Conservation (phyloP, 1,140 invertebrate species). For the Panonychus citri region DNA sequence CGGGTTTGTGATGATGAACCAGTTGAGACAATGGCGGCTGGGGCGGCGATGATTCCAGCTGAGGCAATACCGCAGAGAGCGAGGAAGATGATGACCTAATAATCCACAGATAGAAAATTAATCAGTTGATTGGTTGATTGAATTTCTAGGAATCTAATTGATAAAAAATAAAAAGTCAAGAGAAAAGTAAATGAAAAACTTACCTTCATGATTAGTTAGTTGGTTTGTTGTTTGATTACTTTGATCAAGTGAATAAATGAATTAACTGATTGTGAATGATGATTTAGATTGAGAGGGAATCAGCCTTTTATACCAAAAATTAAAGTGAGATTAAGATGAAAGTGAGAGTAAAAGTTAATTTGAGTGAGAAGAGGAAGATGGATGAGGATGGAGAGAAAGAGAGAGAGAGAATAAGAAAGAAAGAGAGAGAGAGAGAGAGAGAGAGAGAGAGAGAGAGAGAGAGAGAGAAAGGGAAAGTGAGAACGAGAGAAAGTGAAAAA, state of each 20-base stretch:
- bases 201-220: conserved; percentile 8
- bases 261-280: background rate
- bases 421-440: background rate
- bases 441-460: too few relatives aligned
- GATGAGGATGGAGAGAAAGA: background rate
- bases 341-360: background rate
- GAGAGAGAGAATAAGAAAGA: background rate
- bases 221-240: conserved; percentile 17
- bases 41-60: background rate
- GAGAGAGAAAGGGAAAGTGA: too few relatives aligned
- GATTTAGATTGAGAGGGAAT: background rate
- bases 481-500: too few relatives aligned
- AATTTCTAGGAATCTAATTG: too few relatives aligned
- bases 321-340: background rate
- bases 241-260: background rate
- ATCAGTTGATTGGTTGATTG: too few relatives aligned
- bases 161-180: too few relatives aligned
- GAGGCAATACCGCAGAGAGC: conserved; percentile 1
- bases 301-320: background rate
- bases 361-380: background rate
- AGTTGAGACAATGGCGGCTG: conserved; percentile 17
- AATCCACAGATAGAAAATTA: background rate
- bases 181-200: background rate
- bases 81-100: background rate
- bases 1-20: conserved; percentile 15